phyloP scores from a whole-genome alignment of 1,140 invertebrate species.

The Drosophila virilis region DNA sequence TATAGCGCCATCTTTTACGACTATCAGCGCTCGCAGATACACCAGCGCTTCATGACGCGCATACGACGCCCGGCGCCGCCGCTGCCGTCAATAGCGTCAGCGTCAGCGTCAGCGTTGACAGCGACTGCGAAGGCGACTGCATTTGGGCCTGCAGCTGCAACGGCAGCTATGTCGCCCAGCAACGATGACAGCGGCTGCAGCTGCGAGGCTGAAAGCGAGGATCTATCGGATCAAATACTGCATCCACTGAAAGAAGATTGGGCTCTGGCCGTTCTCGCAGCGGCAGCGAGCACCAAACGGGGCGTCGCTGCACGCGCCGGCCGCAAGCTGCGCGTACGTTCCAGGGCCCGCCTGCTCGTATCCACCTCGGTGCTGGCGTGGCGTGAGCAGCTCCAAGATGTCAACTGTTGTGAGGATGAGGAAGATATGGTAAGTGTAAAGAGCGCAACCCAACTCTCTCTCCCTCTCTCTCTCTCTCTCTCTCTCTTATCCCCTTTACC shows the following conservation, averaged over 20 bases:
- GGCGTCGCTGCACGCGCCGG: conserved; percentile 52
- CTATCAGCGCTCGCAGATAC: conserved; percentile 63
- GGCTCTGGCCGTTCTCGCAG: conserved; percentile 60
- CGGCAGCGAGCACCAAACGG: conserved; percentile 54
- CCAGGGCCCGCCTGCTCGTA: conserved; percentile 52
- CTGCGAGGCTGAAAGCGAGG: conserved; percentile 52
- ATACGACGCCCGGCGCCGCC: conserved; percentile 54
- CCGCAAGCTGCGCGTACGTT: conserved; percentile 61
- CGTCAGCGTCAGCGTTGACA: background rate
- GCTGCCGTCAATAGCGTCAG: conserved; percentile 1
- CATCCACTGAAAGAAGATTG: conserved; percentile 63
- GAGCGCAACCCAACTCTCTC: conserved; percentile 2
- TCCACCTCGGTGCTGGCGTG: conserved; percentile 73
- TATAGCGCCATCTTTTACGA: conserved; percentile 77
- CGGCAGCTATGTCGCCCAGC: conserved; percentile 5
- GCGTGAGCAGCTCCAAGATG: conserved; percentile 65
- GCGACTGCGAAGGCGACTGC: background rate
- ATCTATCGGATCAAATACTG: conserved; percentile 36
- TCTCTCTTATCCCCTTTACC: background rate
- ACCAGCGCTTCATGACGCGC: conserved; percentile 67
- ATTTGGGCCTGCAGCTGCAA: background rate
- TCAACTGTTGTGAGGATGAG: conserved; percentile 78
- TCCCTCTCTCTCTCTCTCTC: background rate
- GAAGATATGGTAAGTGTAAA: conserved; percentile 81
- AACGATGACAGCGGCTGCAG: conserved; percentile 71